phyloP scores from a whole-genome alignment of 2,888 invertebrate genomes.

The Papilio gigon region DNA sequence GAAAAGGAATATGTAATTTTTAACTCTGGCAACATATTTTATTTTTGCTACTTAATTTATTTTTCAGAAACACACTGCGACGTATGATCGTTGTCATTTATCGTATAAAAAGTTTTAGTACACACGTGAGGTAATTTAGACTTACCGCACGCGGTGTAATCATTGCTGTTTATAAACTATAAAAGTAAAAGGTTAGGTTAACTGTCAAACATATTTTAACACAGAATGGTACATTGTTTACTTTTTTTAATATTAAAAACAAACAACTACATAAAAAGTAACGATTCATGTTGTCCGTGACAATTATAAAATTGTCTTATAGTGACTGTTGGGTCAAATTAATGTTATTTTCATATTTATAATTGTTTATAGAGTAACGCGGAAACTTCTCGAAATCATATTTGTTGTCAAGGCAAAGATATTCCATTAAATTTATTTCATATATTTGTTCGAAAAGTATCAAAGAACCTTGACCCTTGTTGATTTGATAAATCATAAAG shows the following conservation, averaged over 20 bases:
- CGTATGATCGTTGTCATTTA: background rate
- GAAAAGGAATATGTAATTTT: background rate
- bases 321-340: too few relatives aligned
- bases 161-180: background rate
- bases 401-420: background rate
- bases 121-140: background rate
- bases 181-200: background rate
- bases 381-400: slow-evolving; percentile 7
- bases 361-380: background rate
- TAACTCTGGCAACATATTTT: background rate
- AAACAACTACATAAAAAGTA: too few relatives aligned
- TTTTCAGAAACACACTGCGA: background rate
- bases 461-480: background rate
- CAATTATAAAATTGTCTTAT: background rate
- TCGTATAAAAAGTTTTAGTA: background rate
- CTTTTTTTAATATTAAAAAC: background rate
- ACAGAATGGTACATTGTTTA: background rate
- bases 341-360: background rate
- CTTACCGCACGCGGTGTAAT: background rate
- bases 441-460: background rate
- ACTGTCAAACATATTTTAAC: background rate
- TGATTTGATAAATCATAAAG: background rate
- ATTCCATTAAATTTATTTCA: background rate
- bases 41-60: background rate
- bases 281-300: background rate